Evolutionary conservation across 64 coral and sea anemone genomes (phyloP), one percentile per base, ranked within the genome.

Genomic region (Porites australiensis): DNA sequence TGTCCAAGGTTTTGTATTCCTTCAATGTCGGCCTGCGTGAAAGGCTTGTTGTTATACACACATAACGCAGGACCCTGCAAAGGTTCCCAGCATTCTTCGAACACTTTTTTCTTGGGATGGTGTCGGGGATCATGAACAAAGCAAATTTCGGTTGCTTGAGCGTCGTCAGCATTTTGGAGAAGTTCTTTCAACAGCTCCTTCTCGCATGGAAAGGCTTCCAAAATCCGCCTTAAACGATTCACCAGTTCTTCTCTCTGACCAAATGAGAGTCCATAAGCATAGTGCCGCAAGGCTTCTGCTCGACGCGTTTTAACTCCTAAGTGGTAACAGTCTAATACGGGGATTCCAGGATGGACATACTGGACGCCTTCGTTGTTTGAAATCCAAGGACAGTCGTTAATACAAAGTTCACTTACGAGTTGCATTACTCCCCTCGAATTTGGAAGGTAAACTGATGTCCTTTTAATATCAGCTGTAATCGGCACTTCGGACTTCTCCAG

Each of bases 81-180:
- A 0, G 95, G 90, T 52, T 96, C 77, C 95, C 95, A 96, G 13
- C 70, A 74, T 12, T 89, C 21, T 74, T 93, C 95, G 86, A 96
- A 96, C 0, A 96, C 64, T 10, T 64, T 22, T 53, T 93, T 66
- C 2, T 70, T n/a, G 49, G 16, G 90, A 59, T 96, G 95, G 1
- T 70, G 22, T 11, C 95, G 90, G 10, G 86, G 86, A 46, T 96
- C 95, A 13, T 85, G 74, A 13, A 95, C 88, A 78, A 96, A 96
- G 14, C 74, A 96, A 21, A 98, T 88, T 65, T 95, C 90, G 13
- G 76, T 92, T 47, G 96, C 96, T 85, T 92, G 70, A 15, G 95
- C 92, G 72, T 98, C 95, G 51, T 98, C 95, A 13, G 95, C 95
- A 68, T 98, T 98, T 86, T 96, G 95, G 44, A 94, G 77, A 72